A percentile compares a stretch with the other conserved stretches of the same genome.
phyloP scores from a whole-genome alignment of 1,140 invertebrate genomes.

The Pissodes strobi region DNA sequence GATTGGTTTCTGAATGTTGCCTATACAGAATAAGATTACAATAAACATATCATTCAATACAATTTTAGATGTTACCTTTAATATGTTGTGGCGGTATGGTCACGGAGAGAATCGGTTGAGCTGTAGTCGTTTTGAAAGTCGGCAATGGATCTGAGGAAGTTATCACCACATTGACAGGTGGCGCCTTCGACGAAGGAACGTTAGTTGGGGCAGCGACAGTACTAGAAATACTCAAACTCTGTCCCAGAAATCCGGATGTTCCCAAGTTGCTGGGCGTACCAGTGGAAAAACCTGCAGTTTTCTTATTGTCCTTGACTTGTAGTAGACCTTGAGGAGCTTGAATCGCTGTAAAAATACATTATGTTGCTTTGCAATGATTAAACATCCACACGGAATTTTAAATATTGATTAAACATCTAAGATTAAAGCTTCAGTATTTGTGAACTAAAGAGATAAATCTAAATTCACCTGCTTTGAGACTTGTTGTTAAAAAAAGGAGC shows the following conservation, averaged over 20 bases:
- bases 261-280: neutral
- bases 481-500: too few species aligned
- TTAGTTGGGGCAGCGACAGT: constrained; percentile 47
- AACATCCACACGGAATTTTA: too few species aligned
- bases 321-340: too few species aligned
- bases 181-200: constrained; percentile 57
- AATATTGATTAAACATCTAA: too few species aligned
- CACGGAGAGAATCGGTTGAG: constrained; percentile 68
- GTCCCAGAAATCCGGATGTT: neutral
- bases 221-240: neutral
- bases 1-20: constrained; percentile 9
- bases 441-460: too few species aligned
- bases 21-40: neutral
- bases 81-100: constrained; percentile 77
- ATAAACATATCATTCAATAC: neutral
- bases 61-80: constrained; percentile 54
- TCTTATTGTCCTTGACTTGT: too few species aligned
- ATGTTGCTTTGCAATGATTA: too few species aligned
- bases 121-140: constrained; percentile 53
- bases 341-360: too few species aligned
- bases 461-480: too few species aligned
- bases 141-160: constrained; percentile 78
- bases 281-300: too few species aligned
- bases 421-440: too few species aligned
- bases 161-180: constrained; percentile 78